Conservation (phyloP, 1,140 invertebrate genomes). For the Hypsibius dujardini region DNA sequence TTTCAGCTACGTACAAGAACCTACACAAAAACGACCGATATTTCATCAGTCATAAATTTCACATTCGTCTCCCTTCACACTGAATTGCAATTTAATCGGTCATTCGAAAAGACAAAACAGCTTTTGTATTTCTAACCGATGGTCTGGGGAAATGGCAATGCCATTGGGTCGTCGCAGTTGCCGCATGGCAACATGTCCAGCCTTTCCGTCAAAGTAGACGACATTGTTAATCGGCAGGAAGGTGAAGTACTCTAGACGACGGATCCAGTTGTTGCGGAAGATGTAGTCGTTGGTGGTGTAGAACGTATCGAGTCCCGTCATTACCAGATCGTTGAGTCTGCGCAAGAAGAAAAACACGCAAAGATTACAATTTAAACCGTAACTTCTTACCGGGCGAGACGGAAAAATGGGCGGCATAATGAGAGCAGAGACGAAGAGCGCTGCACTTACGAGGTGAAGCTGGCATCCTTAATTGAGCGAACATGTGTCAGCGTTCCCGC, state of each 20-base stretch:
- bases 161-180: neutral
- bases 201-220: neutral
- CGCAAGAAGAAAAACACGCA: neutral
- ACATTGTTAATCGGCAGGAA: neutral
- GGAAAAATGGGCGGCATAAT: neutral
- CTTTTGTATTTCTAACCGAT: neutral
- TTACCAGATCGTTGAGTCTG: slow-evolving; percentile 14
- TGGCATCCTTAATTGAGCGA: neutral
- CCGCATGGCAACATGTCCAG: neutral
- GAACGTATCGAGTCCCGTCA: neutral
- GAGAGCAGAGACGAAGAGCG: neutral
- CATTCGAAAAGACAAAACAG: neutral
- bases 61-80: neutral
- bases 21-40: neutral
- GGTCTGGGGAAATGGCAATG: neutral
- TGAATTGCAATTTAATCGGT: too few species aligned
- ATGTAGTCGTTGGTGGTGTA: slow-evolving; percentile 7
- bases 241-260: neutral
- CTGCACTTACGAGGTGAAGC: slow-evolving; percentile 4
- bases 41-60: neutral
- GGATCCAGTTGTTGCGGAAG: neutral
- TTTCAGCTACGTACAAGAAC: neutral
- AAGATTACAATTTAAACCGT: neutral
- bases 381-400: neutral
- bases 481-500: neutral